Evolutionary conservation across 2,797 vertebrate species (phyloP), one percentile per base, ranked within the genome.

Genomic region (Tamandua tetradactyla): DNA sequence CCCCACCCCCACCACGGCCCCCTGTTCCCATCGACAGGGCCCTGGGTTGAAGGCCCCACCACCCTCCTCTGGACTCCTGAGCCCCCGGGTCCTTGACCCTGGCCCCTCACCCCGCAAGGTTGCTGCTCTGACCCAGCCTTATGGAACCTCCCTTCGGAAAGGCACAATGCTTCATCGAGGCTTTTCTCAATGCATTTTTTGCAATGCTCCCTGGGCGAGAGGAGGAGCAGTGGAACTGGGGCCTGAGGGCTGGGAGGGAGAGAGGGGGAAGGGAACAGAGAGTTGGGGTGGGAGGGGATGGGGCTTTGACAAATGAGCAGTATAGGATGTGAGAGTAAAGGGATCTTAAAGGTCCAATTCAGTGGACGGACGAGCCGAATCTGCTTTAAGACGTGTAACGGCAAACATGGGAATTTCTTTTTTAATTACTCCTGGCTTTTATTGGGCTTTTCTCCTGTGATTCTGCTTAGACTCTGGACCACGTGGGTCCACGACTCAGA

Each of bases 401-500:
- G 49, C 7, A 11, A 11, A 27, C 7, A 1, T 4, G 37, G 22
- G 35, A 55, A 15, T 66, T 59, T 23, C 32, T 64, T 10, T 47
- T 10, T 20, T n/a, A 17, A 18, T 6, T 2, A 55, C 35, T 55
- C n/a, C 12, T 18, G 30, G 64, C 20, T 30, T 27, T 27, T 57
- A 13, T 18, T 5, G 72, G 35, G 80, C n/a, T 57, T 23, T 78
- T 40, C 20, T 27, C 37, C 57, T 61, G 40, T 6, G 62, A 18
- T 23, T 75, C n/a, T 37, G 14, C 9, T 79, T 57, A 66, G 87
- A 80, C 9, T 22, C 76, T 30, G 44, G 32, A 7, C 61, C 2
- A 0, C 0, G 44, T 23, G 40, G 17, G 6, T 0, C 17, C 6
- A 7, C 0, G 11, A 14, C 61, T n/a, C 42, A 35, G 47, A 3